Base-by-base conservation (phyloP, 2,113 vertebrate genomes). In the Camelus bactrianus region DNA sequence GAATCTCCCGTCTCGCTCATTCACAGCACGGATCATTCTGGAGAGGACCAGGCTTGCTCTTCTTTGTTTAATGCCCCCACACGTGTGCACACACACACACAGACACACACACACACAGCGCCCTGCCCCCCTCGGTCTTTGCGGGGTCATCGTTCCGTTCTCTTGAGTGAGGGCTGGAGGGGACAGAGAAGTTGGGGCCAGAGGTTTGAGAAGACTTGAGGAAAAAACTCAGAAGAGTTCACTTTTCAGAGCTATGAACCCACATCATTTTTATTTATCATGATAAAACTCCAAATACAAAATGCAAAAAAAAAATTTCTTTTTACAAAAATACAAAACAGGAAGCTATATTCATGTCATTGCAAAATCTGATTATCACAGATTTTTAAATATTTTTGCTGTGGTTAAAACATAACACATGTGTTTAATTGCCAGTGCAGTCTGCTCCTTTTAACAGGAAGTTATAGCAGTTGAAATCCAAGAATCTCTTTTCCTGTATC, bases 21-120 rank as follows among this genome's bases (percentile, higher is more conserved):
- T 50, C 32, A 6, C 19, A 50, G 38, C 19, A 3, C 14, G 1
- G 52, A 30, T 22, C 1, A 28, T 81, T 28, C 65, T 19, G 46
- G 48, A n/a, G 8, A 19, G 8, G 38, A 20, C 24, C 35, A 1
- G 22, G 9, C 32, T 48, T 28, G 24, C 20, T 26, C 7, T 9
- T 81, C 35, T 11, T 12, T 3, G 35, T 26, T 30, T 32, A 20
- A 12, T 9, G 17, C 5, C 46, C 38, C 35, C n/a, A 19, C n/a
- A 8, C 12, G 13, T 28, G 42, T 58, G 32, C 4, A 24, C 54
- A 3, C 24, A 0, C 7, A 4, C 9, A 2, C 5, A 0, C 48
- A 0, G 9, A 5, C 4, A 20, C n/a, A 4, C 19, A 4, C 19
- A 35, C 30, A 5, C 26, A 4, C 2, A 14, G 2, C 15, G 1